Conservation (phyloP, 2,888 invertebrate species). For the Panopea generosa region DNA sequence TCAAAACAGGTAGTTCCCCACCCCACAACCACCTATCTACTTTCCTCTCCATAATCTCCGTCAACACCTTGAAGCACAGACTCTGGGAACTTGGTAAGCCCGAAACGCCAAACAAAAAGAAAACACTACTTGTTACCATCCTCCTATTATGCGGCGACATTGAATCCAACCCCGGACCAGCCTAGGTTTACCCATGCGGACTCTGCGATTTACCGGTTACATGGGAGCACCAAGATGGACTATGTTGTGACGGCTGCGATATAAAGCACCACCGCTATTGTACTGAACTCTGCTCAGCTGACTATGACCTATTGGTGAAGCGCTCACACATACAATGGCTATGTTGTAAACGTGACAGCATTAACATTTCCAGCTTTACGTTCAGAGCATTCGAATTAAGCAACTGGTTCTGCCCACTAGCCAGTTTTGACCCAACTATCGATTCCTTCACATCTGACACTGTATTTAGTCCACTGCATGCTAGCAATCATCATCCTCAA, state of each 20-base stretch:
- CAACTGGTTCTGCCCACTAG: slow-evolving; percentile 3
- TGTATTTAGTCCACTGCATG: slow-evolving; percentile 4
- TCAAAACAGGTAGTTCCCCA: too few species aligned
- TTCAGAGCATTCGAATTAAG: background rate
- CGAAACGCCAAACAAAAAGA: too few species aligned
- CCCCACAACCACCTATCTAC: too few species aligned
- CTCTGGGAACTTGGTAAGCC: too few species aligned
- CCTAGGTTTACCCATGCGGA: slow-evolving; percentile 19
- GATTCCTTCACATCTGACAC: background rate
- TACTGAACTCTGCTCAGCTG: too few species aligned
- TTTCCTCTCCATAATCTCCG: too few species aligned
- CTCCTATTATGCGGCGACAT: background rate
- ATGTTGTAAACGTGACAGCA: too few species aligned
- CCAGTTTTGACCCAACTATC: background rate
- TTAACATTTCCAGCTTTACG: background rate
- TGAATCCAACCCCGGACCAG: slow-evolving; percentile 10
- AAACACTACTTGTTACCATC: too few species aligned
- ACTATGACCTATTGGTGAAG: too few species aligned
- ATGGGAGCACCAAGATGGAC: slow-evolving; percentile 16
- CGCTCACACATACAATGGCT: too few species aligned
- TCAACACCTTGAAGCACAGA: too few species aligned
- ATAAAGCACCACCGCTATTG: slow-evolving; percentile 10
- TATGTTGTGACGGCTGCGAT: slow-evolving; percentile 19
- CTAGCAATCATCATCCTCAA: background rate
- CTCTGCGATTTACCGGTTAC: slow-evolving; percentile 24